Evolutionary conservation across 2,797 vertebrate genomes (phyloP), one percentile per base, ranked within the genome.

Genomic region (Enteromius radiatus): DNA sequence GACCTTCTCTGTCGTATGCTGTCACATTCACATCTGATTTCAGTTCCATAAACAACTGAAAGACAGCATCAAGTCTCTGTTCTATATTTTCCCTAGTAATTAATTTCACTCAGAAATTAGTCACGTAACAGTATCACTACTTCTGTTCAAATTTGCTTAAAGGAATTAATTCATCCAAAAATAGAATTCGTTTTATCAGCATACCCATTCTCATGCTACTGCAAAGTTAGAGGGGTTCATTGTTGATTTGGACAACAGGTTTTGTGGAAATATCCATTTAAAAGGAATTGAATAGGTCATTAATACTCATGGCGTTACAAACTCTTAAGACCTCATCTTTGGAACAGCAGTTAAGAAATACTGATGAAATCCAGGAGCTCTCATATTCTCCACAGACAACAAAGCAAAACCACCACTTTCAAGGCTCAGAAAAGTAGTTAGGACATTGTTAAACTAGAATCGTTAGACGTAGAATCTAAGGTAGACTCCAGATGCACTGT

Each of bases 131-230:
- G 28, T 69, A 14, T n/a, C 15, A 17, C 7, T 19, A 47, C 41
- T 70, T 70, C 43, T 28, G 68, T 21, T 28, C 26, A 43, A 68
- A 68, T 10, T 69, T 45, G 41, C 68, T 45, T 45, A 28, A 70
- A 70, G 43, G 23, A 9, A 71, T 49, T 11, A 21, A 5, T 47
- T 71, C 8, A 19, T 4, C 43, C n/a, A 69, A 47, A 59, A 26
- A 59, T 59, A 59, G 26, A 59, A 52, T n/a, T 56, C n/a, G 8
- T 23, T 21, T n/a, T 10, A 56, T 56, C 12, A 28, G 56, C 14
- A 12, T 61, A 61, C 5, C 23, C 56, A 15, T 61, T 17, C 17
- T 36, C 15, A 36, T 8, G 17, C 19, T 21, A 65, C 9, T 33
- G 7, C 17, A 33, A 33, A 33, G 7, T 33, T 3, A 65, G 17